A percentile compares a stretch with the other conserved stretches of the same genome.
Evolutionary conservation across 2,797 vertebrate genomes (phyloP).

Genomic region (Nannoperca australis): DNA sequence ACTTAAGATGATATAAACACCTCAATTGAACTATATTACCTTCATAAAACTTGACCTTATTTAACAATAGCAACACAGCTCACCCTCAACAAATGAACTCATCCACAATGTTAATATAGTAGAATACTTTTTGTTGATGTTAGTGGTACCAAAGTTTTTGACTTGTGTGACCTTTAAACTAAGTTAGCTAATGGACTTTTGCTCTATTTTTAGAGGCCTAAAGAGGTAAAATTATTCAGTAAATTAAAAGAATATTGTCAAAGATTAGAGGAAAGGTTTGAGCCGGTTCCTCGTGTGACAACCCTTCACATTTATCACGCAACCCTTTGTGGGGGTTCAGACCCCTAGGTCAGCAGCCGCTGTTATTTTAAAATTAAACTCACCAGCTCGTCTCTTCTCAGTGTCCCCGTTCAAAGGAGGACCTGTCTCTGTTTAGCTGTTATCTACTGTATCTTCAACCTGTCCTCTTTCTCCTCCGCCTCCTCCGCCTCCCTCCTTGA

Average conservation of each 20-base stretch:
- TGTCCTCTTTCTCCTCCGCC: constrained; percentile 47
- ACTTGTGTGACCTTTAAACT: background rate
- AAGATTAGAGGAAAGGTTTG: background rate
- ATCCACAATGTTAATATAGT: background rate
- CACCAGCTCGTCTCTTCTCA: constrained; percentile 75
- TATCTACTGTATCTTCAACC: constrained; percentile 76
- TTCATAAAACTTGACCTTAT: background rate
- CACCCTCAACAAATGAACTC: background rate
- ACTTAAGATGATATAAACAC: background rate
- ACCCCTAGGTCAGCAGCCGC: background rate
- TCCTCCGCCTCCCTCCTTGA: constrained; percentile 10
- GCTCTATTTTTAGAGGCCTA: background rate
- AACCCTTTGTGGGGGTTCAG: too few species aligned
- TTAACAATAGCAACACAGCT: constrained; percentile 4
- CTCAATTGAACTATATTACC: background rate
- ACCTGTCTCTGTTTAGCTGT: constrained; percentile 61
- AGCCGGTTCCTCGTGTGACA: too few species aligned
- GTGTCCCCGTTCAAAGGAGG: constrained; percentile 60
- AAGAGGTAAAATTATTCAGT: background rate
- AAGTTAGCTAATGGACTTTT: background rate
- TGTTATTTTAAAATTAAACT: constrained; percentile 57
- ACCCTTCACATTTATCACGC: background rate
- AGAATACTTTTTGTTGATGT: background rate
- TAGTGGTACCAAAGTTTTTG: background rate
- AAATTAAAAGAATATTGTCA: background rate